Base-by-base conservation (phyloP, 2,888 invertebrate genomes). In the Dyspetes luteomarginatus region DNA sequence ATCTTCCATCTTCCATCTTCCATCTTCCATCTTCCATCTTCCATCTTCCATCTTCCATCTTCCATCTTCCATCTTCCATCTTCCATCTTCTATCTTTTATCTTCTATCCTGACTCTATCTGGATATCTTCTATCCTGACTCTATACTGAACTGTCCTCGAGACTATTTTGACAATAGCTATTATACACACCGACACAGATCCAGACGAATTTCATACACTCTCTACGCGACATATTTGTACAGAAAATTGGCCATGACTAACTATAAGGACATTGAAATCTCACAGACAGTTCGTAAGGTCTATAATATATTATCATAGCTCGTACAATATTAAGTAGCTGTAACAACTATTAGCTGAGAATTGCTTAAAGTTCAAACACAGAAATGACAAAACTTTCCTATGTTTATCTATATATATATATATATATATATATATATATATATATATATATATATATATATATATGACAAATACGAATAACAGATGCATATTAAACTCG, bases 161-260 rank as follows among this genome's bases (percentile, higher is more conserved):
- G 43, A 55, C 52, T 24, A 48, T 26, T 62, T 52, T 28, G 52
- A 72, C 72, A 43, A 62, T 62, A 12, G n/a, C n/a, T n/a, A n/a
- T n/a, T 72, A 9, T 50, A 62, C 41, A 26, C 52, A 24, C 22
- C 15, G 62, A 62, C 72, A 52, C 62, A n/a, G 41, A 52, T 62
- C 17, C 43, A 12, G 24, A 62, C 3, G 19, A 52, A 56, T 62
- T 72, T 72, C 62, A 36, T 41, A n/a, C n/a, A n/a, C n/a, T n/a
- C n/a, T n/a, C n/a, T n/a, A n/a, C n/a, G n/a, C 30, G 30, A 7
- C 30, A 4, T 30, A 30, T 30, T 30, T 30, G 3, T 30, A 30
- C 7, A 4, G 30, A n/a, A n/a, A n/a, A n/a, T n/a, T n/a, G n/a
- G n/a, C n/a, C n/a, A n/a, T n/a, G n/a, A n/a, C n/a, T n/a, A n/a